Evolutionary conservation across 2,797 vertebrate genomes (phyloP).

Genomic region (Rachycentron canadum): DNA sequence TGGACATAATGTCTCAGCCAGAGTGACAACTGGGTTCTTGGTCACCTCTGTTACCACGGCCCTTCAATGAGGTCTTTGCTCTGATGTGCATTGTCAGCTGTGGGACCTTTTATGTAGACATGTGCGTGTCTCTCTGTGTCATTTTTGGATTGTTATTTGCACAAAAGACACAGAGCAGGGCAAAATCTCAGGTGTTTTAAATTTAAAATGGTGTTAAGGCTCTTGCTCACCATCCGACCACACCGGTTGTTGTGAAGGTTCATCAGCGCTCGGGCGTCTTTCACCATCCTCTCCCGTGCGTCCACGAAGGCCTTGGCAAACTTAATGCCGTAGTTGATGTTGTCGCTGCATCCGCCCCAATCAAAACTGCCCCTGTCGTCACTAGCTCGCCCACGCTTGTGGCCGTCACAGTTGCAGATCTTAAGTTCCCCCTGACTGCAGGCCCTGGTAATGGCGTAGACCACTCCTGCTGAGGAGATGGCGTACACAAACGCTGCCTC

Average conservation of each 20-base stretch:
- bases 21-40: too few species aligned
- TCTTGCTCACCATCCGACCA: conserved; percentile 93
- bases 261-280: conserved; percentile 95
- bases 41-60: too few species aligned
- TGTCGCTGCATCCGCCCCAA: conserved; percentile 99
- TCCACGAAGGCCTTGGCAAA: conserved; percentile 97
- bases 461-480: conserved; percentile 97
- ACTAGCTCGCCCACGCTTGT: conserved; percentile 88
- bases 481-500: conserved; percentile 98
- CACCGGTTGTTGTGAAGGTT: conserved; percentile 98
- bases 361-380: conserved; percentile 93
- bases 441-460: conserved; percentile 94
- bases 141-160: too few species aligned
- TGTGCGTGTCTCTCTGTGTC: too few species aligned
- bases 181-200: not conserved
- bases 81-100: too few species aligned
- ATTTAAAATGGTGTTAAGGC: not conserved
- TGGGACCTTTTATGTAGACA: too few species aligned
- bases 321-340: conserved; percentile 95
- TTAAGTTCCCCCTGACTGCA: conserved; percentile 97
- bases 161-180: too few species aligned
- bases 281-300: conserved; percentile 94
- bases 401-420: conserved; percentile 92
- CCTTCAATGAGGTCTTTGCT: too few species aligned
- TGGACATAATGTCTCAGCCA: too few species aligned